Evolutionary conservation across 2,113 vertebrate genomes (phyloP).

Genomic region (Isurus oxyrinchus): DNA sequence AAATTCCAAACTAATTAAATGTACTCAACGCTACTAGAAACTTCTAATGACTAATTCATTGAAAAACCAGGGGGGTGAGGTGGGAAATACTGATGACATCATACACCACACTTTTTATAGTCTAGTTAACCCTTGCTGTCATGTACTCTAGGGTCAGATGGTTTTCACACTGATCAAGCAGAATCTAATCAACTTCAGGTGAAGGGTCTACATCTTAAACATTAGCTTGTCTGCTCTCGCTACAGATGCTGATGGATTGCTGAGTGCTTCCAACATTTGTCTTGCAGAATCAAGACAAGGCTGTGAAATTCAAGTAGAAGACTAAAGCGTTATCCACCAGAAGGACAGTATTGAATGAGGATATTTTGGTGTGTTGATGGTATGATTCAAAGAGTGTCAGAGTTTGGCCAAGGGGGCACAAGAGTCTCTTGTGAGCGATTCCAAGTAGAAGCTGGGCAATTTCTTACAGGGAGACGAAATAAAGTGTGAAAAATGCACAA

Average conservation of each 20-base stretch:
- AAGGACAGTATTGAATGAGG: background rate
- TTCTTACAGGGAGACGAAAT: background rate
- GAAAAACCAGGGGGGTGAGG: background rate
- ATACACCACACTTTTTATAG: no score
- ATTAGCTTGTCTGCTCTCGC: background rate
- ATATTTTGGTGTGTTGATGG: background rate
- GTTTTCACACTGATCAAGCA: background rate
- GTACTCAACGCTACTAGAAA: background rate
- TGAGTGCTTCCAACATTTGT: background rate
- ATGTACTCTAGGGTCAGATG: background rate
- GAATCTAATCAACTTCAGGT: background rate
- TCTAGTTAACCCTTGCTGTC: background rate
- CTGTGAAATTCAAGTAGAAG: background rate
- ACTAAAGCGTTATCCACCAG: background rate
- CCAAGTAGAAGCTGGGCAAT: background rate
- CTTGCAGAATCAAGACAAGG: background rate
- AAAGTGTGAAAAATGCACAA: background rate
- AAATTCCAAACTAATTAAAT: constrained; percentile 34
- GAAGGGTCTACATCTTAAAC: background rate
- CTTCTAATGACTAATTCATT: constrained; percentile 1
- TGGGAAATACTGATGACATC: background rate
- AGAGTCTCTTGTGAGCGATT: background rate
- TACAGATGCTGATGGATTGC: background rate
- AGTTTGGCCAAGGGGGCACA: background rate
- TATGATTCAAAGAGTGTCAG: background rate